Base-by-base conservation (phyloP, 1,140 invertebrate genomes). In the Zaprionus ornatus region DNA sequence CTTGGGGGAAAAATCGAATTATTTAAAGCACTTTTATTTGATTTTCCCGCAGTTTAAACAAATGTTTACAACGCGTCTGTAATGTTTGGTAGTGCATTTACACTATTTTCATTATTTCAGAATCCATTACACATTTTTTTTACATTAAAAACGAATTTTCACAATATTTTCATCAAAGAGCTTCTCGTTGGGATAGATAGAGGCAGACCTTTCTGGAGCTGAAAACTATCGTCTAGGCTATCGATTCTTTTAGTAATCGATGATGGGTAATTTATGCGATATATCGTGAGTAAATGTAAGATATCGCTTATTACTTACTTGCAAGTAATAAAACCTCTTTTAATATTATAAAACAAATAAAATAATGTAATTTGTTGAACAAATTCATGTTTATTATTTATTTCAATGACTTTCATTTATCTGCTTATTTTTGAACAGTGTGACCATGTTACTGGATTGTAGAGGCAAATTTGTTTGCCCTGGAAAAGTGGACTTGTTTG, bases 101-200 rank as follows among this genome's bases (percentile, higher is more conserved):
- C 62, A 66, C 62, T 21, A 57, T n/a, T 37, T 37, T 40, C 70
- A 77, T 77, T 73, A 77, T 73, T 77, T 42, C 67, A 57, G 25
- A 63, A 52, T 66, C 25, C 40, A 32, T 66, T 56, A 48, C 45
- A 66, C 56, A 61, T 32, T 40, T 72, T 71, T 77, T 19, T 32
- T 56, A 77, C 68, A 66, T 35, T 35, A 66, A 72, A 77, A 40
- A 62, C 70, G 21, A 71, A 40, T 75, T 75, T 75, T 65, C 67
- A 75, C 73, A 71, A 75, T 75, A 75, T 75, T 75, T 75, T 71
- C 67, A 70, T 70, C 60, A 75, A 67, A 70, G 19, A 69, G 17
- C 52, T 70, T 75, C 67, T 70, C 72, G 66, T 42, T 63, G 42
- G 42, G 52, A 74, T 35, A 54, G 21, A 52, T 59, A 59, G 64